These are phyloP conservation scores for Neuroterus valhalla DNA, from an alignment of 1,140 invertebrate species.

Conservation along the genomic window DNA sequence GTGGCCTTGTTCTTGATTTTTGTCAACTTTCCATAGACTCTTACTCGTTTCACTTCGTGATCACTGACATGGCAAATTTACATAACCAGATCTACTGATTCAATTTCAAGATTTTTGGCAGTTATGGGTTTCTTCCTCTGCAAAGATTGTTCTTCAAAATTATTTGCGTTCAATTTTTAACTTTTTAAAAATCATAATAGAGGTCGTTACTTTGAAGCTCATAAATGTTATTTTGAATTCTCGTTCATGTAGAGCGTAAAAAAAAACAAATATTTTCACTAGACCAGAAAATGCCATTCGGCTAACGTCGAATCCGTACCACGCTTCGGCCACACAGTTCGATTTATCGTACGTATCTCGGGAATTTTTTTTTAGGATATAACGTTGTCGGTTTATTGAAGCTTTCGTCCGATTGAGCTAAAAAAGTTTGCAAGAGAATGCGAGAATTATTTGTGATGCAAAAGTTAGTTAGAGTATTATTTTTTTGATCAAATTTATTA, in stretches of 20 bases:
- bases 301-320: neutral
- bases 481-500: too few relatives aligned
- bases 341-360: slow-evolving; percentile 8
- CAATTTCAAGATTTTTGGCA: neutral
- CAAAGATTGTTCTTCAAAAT: neutral
- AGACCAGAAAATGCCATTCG: neutral
- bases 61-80: neutral
- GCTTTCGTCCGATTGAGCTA: neutral
- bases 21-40: neutral
- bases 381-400: neutral
- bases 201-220: neutral
- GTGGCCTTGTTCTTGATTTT: slow-evolving; percentile 21
- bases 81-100: slow-evolving; percentile 3
- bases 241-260: neutral
- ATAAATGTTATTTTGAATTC: slow-evolving; percentile 6
- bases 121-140: neutral
- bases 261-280: neutral
- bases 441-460: neutral
- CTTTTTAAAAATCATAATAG: neutral
- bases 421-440: neutral
- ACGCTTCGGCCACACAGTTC: neutral
- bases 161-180: neutral
- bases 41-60: neutral
- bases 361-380: neutral
- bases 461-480: too few relatives aligned